Conservation (phyloP, 2,888 invertebrate genomes). For the Xestia sexstrigata region DNA sequence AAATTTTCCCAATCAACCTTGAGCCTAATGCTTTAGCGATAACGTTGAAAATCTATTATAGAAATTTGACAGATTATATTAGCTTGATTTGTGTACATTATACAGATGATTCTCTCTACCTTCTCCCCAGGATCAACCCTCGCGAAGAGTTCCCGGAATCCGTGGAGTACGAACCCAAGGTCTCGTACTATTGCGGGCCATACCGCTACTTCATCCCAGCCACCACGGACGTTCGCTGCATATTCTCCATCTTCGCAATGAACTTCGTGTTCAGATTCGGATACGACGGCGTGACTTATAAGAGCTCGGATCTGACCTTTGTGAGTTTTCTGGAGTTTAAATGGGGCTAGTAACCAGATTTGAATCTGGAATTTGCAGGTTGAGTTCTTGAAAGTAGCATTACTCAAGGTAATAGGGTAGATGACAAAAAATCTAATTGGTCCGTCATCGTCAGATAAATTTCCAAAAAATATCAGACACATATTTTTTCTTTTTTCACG, state of each 20-base stretch:
- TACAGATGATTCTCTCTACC: neutral
- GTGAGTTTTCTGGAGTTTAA: slow-evolving; percentile 75
- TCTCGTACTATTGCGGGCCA: slow-evolving; percentile 88
- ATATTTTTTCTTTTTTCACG: too few species aligned
- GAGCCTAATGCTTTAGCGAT: too few species aligned
- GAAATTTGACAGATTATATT: too few species aligned
- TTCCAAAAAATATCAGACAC: too few species aligned
- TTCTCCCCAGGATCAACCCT: slow-evolving; percentile 81
- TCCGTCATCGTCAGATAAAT: too few species aligned
- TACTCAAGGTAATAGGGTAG: too few species aligned
- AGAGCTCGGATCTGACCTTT: slow-evolving; percentile 85
- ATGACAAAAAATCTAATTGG: too few species aligned
- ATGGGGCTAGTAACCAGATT: neutral
- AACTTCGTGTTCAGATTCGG: slow-evolving; percentile 87
- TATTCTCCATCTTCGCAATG: slow-evolving; percentile 88
- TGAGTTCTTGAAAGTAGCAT: too few species aligned
- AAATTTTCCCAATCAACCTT: too few species aligned
- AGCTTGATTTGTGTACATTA: neutral
- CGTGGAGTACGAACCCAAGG: slow-evolving; percentile 87
- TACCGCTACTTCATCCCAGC: slow-evolving; percentile 88
- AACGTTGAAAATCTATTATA: too few species aligned
- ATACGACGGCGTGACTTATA: slow-evolving; percentile 87
- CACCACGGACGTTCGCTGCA: slow-evolving; percentile 86
- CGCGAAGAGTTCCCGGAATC: slow-evolving; percentile 88
- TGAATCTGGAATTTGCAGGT: too few species aligned